Evolutionary conservation across 92 coral and sea anemone genomes (phyloP), one percentile per base, ranked within the genome.

Genomic region (Siderastrea radians): DNA sequence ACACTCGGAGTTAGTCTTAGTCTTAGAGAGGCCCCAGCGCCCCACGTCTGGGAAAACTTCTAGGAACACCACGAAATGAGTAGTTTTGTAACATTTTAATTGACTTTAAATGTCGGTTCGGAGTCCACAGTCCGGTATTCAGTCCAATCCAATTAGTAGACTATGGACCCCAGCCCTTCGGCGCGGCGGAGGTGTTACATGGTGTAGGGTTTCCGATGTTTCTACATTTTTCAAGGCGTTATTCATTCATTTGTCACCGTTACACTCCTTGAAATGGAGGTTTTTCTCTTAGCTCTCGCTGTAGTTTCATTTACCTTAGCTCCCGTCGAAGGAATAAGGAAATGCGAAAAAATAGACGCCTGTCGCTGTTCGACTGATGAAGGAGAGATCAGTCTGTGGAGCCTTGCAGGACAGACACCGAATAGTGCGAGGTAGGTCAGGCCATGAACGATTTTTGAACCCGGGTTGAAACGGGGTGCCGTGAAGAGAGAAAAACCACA

Each of bases 381-480:
- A 86, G 95, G 95, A 74, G 95, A 80, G 26, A 89, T 92, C 64
- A 89, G 82, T 54, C 66, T 92, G 38, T 81, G 95, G 93, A 90
- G 90, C 54, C 87, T 90, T n/a, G 78, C 82, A 6, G 86, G 90
- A 51, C 63, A 80, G 58, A 61, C 80, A 8, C 86, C 80, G 47
- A 80, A 78, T 4, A 55, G 46, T 12, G 54, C 81, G 62, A 69
- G 65, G 71, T 83, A 46, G 48, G 69, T 14, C 54, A 74, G 12
- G 38, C 38, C 38, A 26, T 26, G 38, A 26, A 26, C 38, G 38
- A 84, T 79, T 69, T 60, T 84, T 79, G 74, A 64, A 66, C 16
- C 1, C 11, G 61, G 61, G 61, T 7, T 55, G 61, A 55, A 55
- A 7, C 12, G 61, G 61, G 61, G 61, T 55, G 61, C 61, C 3